Base-by-base conservation (phyloP, 2,888 invertebrate species). In the Pyrochroa serraticornis region DNA sequence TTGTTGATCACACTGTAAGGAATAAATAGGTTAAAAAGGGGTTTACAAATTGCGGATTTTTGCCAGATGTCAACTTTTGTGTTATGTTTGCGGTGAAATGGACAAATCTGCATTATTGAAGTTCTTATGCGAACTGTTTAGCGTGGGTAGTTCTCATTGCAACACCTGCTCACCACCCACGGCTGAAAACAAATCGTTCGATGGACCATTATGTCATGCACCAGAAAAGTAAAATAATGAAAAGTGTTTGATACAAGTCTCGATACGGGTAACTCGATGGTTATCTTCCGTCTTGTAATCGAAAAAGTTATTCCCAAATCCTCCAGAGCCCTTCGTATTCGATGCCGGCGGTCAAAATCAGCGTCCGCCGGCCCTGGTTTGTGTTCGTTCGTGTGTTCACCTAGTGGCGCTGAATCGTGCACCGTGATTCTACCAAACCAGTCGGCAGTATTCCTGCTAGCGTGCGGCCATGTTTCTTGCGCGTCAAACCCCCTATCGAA, bases 381-480 rank as follows among this genome's bases (percentile, higher is more conserved):
- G 22, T 22, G 22, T 22, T 3, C 22, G 22, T 22, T 22, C 3
- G 52, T 52, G 45, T 52, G 53, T 32, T 53, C 53, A 53, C 53
- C 53, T 53, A 46, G 32, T 45, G 52, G 14, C 38, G 52, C 45
- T 22, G 22, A 45, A 22, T 45, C 45, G 37, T n/a, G 42, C 47
- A 52, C 56, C 55, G 51, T 55, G 56, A 51, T 51, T 59, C 41
- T 41, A 50, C 36, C 41, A 10, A 14, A 35, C 45, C 60, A 60
- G 56, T 55, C 51, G 51, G 44, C 58, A 42, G 42, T 52, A 44
- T 52, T 52, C 45, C 44, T 50, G n/a, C 30, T 33, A 13, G 7
- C 34, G 45, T 50, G 60, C 55, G 43, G 64, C 60, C 63, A 58
- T 62, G 56, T 61, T 63, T 57, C 61, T 53, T 55, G 42, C 38